A percentile compares a stretch with the other conserved stretches of the same genome.
Evolutionary conservation across 2,797 vertebrate genomes (phyloP).

Genomic region (Coranthus polyacanthus): DNA sequence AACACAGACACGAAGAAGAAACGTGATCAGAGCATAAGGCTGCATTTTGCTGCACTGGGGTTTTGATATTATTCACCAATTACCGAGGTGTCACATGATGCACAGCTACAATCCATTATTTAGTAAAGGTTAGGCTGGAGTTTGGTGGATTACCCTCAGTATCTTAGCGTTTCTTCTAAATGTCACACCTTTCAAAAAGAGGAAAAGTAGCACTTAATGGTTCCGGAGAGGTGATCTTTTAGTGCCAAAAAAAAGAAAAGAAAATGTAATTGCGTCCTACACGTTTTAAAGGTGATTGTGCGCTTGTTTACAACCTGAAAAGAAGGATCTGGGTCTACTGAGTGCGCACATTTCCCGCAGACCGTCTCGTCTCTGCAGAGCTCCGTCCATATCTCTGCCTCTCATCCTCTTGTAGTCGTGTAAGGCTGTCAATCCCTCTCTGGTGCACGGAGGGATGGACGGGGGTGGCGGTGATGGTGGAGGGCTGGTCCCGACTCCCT

Average conservation of each 20-base stretch:
- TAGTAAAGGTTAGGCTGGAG: constrained; percentile 66
- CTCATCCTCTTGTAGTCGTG: constrained; percentile 13
- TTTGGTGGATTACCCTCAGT: constrained; percentile 56
- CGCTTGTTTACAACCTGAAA: constrained; percentile 13
- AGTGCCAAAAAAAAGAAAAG: constrained; percentile 40
- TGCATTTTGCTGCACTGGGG: no score
- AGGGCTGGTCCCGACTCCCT: no score
- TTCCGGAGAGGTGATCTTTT: constrained; percentile 37
- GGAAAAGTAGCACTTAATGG: constrained; percentile 54
- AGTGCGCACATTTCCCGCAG: no score
- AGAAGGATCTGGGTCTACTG: no score
- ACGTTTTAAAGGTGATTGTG: constrained; percentile 14
- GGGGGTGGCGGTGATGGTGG: no score
- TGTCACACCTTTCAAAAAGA: constrained; percentile 68
- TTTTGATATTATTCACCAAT: constrained; percentile 46
- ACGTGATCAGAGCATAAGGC: no score
- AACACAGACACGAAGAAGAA: no score
- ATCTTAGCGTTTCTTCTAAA: constrained; percentile 63
- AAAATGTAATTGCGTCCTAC: background rate
- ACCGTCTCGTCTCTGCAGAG: no score
- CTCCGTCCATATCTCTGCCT: no score
- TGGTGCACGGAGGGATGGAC: constrained; percentile 46
- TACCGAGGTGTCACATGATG: constrained; percentile 43
- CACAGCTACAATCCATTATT: constrained; percentile 48
- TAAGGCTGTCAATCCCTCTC: constrained; percentile 16